Percentiles rank a stretch among this genome's conserved stretches.
Evolutionary conservation across 2,797 vertebrate species (phyloP).

Genomic region (Danionella dracula): DNA sequence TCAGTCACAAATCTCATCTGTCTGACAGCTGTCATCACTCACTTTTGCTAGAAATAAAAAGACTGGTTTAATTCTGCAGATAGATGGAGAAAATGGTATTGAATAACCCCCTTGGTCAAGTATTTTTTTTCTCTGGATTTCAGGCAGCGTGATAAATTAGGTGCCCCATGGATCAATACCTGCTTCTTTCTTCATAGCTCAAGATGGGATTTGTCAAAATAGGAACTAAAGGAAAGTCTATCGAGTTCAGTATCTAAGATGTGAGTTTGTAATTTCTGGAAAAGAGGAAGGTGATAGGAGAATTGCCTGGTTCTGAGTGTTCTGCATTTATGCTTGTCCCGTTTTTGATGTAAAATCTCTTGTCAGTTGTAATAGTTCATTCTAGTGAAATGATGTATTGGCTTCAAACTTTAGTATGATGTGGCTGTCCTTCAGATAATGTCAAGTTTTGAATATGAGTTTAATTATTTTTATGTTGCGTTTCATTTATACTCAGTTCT

Average conservation of each 20-base stretch:
- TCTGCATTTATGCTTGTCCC: not conserved
- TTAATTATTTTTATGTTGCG: too few species aligned
- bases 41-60: conserved; percentile 57
- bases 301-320: not conserved
- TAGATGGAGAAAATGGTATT: conserved; percentile 90
- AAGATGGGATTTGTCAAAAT: conserved; percentile 97
- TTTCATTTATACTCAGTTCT: too few species aligned
- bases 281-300: conserved; percentile 35
- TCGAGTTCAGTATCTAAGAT: conserved; percentile 84
- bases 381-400: not conserved
- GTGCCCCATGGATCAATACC: conserved; percentile 91
- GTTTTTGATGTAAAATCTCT: conserved; percentile 12
- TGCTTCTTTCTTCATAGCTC: conserved; percentile 87
- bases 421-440: too few species aligned
- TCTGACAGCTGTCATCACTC: conserved; percentile 72
- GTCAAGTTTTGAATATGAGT: too few species aligned
- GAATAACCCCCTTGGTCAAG: conserved; percentile 91
- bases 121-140: conserved; percentile 88
- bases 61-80: conserved; percentile 62
- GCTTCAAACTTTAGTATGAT: too few species aligned
- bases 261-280: conserved; percentile 51
- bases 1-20: conserved; percentile 65
- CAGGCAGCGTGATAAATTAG: conserved; percentile 94
- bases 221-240: conserved; percentile 75
- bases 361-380: not conserved